Evolutionary conservation across 1,140 invertebrate genomes (phyloP).

Genomic region (Cepaea nemoralis): DNA sequence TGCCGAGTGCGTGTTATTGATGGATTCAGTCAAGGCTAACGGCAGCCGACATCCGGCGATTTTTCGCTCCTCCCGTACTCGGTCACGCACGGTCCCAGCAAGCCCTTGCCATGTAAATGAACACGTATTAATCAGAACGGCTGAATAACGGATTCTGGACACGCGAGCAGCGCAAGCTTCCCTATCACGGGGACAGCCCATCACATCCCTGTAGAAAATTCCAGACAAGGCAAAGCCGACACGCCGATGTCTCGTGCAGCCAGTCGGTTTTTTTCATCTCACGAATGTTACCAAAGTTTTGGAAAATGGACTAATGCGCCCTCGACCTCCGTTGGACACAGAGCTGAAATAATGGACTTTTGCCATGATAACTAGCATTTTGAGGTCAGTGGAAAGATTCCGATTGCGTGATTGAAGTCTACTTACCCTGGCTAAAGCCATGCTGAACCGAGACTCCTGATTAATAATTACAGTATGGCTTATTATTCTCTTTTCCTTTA

Average conservation of each 20-base stretch:
- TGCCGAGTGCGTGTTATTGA: constrained; percentile 44
- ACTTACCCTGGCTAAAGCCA: neutral
- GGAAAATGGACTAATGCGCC: neutral
- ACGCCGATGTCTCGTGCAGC: neutral
- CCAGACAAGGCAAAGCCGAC: constrained; percentile 14
- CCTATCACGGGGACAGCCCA: neutral
- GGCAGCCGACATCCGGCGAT: constrained; percentile 44
- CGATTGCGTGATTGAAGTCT: neutral
- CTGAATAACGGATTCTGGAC: constrained; percentile 42
- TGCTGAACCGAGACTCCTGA: neutral
- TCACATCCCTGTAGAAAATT: constrained; percentile 13
- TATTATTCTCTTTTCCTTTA: neutral
- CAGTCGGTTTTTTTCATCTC: neutral
- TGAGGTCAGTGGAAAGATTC: neutral
- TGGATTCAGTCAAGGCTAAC: constrained; percentile 45
- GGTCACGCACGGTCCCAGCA: constrained; percentile 51
- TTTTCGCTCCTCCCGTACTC: constrained; percentile 41
- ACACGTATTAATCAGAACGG: constrained; percentile 53
- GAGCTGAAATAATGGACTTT: constrained; percentile 4
- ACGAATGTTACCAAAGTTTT: constrained; percentile 9
- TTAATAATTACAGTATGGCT: constrained; percentile 22
- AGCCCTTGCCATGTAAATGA: constrained; percentile 52
- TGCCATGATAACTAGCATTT: neutral
- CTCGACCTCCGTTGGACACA: constrained; percentile 5
- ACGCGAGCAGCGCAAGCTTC: constrained; percentile 41